These are phyloP conservation scores for Gymnopithys bicolor DNA, from an alignment of 2,797 vertebrate genomes.

Conservation along the genomic window DNA sequence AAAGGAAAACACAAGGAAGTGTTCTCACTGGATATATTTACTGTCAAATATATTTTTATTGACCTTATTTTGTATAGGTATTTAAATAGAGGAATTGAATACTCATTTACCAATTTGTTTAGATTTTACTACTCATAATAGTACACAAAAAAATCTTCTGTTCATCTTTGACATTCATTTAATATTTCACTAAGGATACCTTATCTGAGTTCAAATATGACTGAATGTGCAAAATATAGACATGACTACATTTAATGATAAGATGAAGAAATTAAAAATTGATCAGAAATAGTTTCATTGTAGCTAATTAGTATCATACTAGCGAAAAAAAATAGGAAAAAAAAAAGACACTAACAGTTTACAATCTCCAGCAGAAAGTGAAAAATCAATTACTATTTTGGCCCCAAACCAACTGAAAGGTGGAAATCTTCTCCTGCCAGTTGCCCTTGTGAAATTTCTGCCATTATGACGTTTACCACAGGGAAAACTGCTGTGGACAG, in stretches of 20 bases:
- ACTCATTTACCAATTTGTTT: constrained; percentile 38
- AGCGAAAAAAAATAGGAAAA: background rate
- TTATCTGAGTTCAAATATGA: background rate
- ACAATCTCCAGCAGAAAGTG: background rate
- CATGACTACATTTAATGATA: background rate
- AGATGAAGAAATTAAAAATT: background rate
- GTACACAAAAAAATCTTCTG: background rate
- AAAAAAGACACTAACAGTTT: background rate
- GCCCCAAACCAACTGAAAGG: constrained; percentile 12
- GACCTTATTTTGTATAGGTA: constrained; percentile 54
- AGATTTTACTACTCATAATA: constrained; percentile 6
- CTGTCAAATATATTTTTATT: constrained; percentile 62
- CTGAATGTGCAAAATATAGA: background rate
- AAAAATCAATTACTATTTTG: constrained; percentile 36
- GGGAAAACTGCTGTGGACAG: background rate
- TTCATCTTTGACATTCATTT: background rate
- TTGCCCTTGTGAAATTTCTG: constrained; percentile 47
- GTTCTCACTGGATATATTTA: constrained; percentile 46
- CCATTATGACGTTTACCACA: background rate
- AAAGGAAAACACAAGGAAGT: constrained; percentile 68
- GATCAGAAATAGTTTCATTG: background rate
- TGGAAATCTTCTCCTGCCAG: constrained; percentile 16
- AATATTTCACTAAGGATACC: constrained; percentile 14
- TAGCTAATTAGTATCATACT: background rate
- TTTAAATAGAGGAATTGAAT: constrained; percentile 39